Conservation (phyloP, 2,888 invertebrate species). For the Melieria picta region DNA sequence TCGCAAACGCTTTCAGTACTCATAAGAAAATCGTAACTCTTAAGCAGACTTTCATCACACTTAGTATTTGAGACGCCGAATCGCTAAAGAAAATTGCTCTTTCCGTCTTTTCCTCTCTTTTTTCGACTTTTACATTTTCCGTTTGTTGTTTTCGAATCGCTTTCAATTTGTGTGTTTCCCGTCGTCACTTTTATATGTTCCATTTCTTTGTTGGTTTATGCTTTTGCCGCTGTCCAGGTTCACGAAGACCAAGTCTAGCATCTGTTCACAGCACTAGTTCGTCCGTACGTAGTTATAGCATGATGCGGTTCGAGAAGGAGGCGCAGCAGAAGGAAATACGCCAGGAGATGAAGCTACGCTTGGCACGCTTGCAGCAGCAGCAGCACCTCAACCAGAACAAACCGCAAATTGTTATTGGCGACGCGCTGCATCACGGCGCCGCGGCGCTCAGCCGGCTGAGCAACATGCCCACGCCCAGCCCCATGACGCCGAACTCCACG, state of each 20-base stretch:
- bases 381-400: slow-evolving; percentile 69
- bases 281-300: slow-evolving; percentile 84
- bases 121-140: no score
- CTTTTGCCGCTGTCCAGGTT: slow-evolving; percentile 70
- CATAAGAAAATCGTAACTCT: no score
- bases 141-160: no score
- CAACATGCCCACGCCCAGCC: slow-evolving; percentile 73
- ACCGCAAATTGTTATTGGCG: slow-evolving; percentile 66
- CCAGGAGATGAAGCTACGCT: slow-evolving; percentile 79
- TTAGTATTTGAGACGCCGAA: no score
- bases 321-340: slow-evolving; percentile 83
- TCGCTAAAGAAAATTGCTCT: no score
- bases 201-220: no score
- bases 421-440: slow-evolving; percentile 60
- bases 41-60: no score
- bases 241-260: slow-evolving; percentile 86
- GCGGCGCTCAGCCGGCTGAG: slow-evolving; percentile 52
- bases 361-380: slow-evolving; percentile 74
- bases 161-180: no score
- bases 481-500: slow-evolving; percentile 83
- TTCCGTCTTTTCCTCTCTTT: no score
- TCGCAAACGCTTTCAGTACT: no score
- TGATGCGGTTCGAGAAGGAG: slow-evolving; percentile 82
- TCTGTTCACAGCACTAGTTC: slow-evolving; percentile 87
- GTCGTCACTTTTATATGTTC: no score